Base-by-base conservation (phyloP, 1,140 invertebrate species). In the Drosophila simulans region DNA sequence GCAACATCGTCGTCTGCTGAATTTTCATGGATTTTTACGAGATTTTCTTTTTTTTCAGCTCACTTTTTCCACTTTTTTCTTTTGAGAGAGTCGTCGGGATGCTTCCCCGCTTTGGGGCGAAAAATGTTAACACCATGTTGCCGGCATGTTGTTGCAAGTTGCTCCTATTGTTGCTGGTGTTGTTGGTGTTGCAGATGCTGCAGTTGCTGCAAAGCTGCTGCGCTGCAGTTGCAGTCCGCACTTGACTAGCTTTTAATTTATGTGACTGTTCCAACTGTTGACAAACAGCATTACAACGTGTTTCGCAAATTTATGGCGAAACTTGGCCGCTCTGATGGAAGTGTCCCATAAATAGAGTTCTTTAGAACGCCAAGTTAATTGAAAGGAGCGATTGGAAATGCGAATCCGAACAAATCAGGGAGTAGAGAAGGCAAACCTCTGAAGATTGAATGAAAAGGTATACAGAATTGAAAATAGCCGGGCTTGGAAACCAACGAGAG, bases 111-210 rank as follows among this genome's bases (percentile, higher is more conserved):
- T 68, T 78, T 62, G 79, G 73, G 85, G 72, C 84, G 57, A 78
- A 73, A 80, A 90, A 78, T 89, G 84, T 89, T 89, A 89, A 89
- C 84, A 89, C 80, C 84, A 89, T 89, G 84, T 89, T 89, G 75
- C 69, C 49, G 34, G 58, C 66, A 73, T 81, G 68, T 43, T 73
- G 63, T 53, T 60, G 74, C 35, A 25, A 46, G 20, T 22, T 73
- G 55, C 48, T 60, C 37, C 40, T 46, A 46, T 69, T 69, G 74
- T 69, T 76, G 72, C 12, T 62, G 69, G 37, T 68, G 73, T 22
- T 51, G 59, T 13, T 56, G 60, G 2, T 58, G 74, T 15, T 53
- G 62, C 11, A 42, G 58, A 15, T 51, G 68, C n/a, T 57, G 77
- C 12, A 40, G 72, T 10, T 46, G 64, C 31, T 42, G 51, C 66